A percentile compares a stretch with the other conserved stretches of the same genome.
Conservation (phyloP, 2,888 invertebrate genomes). For the Xiphydria camelus region DNA sequence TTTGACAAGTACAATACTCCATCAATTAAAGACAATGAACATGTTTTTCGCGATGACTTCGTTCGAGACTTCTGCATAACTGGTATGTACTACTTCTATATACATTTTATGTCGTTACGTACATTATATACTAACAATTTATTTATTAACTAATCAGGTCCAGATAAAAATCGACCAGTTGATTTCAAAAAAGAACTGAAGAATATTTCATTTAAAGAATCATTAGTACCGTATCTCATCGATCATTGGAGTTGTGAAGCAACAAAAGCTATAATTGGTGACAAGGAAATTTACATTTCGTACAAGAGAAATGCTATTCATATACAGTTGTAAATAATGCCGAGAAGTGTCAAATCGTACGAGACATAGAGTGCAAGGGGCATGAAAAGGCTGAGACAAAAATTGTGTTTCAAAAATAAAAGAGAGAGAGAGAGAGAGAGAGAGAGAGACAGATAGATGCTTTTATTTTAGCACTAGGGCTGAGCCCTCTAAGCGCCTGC, state of each 20-base stretch:
- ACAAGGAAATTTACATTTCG: slow-evolving; percentile 1
- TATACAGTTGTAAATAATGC: slow-evolving; percentile 1
- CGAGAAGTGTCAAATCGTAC: neutral
- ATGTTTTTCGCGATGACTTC: too few relatives aligned
- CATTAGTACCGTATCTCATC: neutral
- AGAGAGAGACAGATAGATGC: too few relatives aligned
- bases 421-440: too few relatives aligned
- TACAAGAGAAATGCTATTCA: slow-evolving; percentile 3
- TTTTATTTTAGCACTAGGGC: too few relatives aligned
- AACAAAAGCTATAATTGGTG: neutral
- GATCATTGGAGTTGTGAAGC: slow-evolving; percentile 2
- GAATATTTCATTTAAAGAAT: neutral
- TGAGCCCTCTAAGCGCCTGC: too few relatives aligned
- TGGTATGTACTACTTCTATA: slow-evolving; percentile 1
- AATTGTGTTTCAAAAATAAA: too few relatives aligned
- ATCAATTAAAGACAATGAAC: too few relatives aligned
- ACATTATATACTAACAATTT: neutral
- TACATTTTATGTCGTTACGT: neutral
- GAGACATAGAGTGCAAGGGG: neutral
- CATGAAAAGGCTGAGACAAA: too few relatives aligned
- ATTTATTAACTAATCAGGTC: slow-evolving; percentile 4
- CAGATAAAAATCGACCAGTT: slow-evolving; percentile 3
- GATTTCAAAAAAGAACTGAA: slow-evolving; percentile 3
- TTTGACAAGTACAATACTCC: too few relatives aligned
- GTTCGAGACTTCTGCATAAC: slow-evolving; percentile 4